phyloP scores from a whole-genome alignment of 2,113 vertebrate species.

The Cygnus atratus region DNA sequence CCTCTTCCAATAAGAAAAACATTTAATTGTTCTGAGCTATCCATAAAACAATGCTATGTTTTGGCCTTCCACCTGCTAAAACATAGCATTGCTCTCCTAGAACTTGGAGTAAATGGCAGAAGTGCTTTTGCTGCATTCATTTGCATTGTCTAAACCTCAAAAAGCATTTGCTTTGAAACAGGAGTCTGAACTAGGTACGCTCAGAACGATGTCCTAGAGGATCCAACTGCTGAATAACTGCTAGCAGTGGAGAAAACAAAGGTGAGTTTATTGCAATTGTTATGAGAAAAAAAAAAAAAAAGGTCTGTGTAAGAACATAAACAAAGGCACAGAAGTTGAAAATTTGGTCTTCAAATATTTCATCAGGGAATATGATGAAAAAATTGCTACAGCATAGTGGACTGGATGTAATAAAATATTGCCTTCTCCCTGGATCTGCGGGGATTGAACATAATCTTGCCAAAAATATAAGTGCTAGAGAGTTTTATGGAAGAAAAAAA shows the following conservation, averaged over 20 bases:
- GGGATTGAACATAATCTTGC: not conserved
- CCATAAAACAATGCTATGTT: no score
- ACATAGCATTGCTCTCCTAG: accelerated
- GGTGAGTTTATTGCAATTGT: not conserved
- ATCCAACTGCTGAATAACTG: not conserved
- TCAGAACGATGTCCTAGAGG: not conserved
- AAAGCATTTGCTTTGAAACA: not conserved
- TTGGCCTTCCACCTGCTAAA: not conserved
- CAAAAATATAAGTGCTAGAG: not conserved
- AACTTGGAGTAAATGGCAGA: not conserved
- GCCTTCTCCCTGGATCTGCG: not conserved
- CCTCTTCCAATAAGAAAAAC: not conserved
- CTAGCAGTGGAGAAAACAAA: not conserved
- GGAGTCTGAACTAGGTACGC: not conserved
- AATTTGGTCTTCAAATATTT: not conserved
- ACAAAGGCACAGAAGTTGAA: not conserved
- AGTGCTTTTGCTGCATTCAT: not conserved
- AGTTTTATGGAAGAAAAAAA: not conserved
- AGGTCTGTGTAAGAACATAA: not conserved
- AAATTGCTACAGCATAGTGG: not conserved
- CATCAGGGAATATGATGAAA: not conserved
- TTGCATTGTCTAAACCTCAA: not conserved
- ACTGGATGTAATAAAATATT: not conserved
- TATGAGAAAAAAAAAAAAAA: not conserved
- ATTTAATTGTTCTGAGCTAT: not conserved